Conservation (phyloP, 2,113 vertebrate species). For the Channa argus region DNA sequence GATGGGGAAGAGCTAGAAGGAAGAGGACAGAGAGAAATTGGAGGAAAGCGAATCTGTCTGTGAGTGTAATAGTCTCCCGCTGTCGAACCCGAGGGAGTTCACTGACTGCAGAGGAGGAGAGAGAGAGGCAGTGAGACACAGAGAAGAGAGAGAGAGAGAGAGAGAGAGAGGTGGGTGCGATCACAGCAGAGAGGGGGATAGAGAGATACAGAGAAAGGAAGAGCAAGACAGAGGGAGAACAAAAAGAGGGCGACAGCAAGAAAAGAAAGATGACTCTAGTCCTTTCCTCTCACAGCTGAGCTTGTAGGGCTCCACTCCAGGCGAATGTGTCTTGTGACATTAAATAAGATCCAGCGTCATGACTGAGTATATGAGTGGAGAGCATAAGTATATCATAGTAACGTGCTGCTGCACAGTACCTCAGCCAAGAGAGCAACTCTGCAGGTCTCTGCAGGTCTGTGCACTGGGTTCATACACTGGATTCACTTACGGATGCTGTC, state of each 20-base stretch:
- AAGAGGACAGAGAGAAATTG: constrained; percentile 82
- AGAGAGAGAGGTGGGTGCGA: constrained; percentile 13
- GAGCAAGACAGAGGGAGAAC: constrained; percentile 10
- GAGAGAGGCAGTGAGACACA: constrained; percentile 32
- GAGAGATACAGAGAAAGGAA: constrained; percentile 47
- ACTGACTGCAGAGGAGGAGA: constrained; percentile 69
- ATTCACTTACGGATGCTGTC: background rate
- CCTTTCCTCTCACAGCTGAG: constrained; percentile 44
- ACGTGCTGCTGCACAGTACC: constrained; percentile 48
- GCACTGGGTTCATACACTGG: background rate
- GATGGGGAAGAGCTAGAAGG: constrained; percentile 56
- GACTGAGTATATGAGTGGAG: constrained; percentile 61
- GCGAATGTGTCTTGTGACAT: constrained; percentile 65
- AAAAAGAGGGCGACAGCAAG: constrained; percentile 33
- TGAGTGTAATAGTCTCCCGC: constrained; percentile 83
- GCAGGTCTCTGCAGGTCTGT: constrained; percentile 11
- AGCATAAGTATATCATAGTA: constrained; percentile 57
- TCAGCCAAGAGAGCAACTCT: constrained; percentile 37
- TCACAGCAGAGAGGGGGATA: constrained; percentile 38
- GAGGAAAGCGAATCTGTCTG: constrained; percentile 81
- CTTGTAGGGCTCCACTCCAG: constrained; percentile 56
- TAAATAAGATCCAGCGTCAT: constrained; percentile 65
- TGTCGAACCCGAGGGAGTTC: constrained; percentile 78
- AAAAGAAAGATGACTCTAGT: constrained; percentile 63
- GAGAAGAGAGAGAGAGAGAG: constrained; percentile 17